Conservation (phyloP, 1,140 invertebrate genomes). For the Ceratosolen fusciceps region DNA sequence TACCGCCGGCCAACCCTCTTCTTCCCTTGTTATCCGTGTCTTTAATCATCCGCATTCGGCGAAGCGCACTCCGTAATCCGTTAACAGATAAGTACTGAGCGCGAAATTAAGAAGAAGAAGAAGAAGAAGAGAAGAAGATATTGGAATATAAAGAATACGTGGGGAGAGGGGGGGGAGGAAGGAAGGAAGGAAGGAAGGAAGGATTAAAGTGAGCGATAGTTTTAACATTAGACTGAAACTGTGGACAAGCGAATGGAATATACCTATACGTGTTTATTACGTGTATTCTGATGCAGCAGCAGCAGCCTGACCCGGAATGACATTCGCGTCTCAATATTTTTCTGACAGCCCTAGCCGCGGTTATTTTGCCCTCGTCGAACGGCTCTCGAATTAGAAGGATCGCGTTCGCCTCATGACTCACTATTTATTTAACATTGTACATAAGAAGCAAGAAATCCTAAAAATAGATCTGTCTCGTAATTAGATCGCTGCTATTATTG, state of each 20-base stretch:
- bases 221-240: constrained; percentile 7
- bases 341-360: not conserved
- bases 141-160: not conserved
- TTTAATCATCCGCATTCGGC: too few relatives aligned
- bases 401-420: constrained; percentile 10
- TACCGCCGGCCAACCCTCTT: too few relatives aligned
- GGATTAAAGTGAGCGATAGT: too few relatives aligned
- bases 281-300: not conserved
- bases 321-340: constrained; percentile 3
- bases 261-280: constrained; percentile 15
- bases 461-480: constrained; percentile 13
- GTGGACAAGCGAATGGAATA: constrained; percentile 13
- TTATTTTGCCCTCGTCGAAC: not conserved
- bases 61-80: too few relatives aligned
- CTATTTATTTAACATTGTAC: constrained; percentile 9
- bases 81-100: too few relatives aligned
- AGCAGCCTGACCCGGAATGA: not conserved
- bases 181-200: not conserved
- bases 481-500: not conserved
- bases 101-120: not conserved
- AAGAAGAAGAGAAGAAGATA: not conserved
- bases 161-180: not conserved
- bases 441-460: constrained; percentile 17
- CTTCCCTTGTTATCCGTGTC: too few relatives aligned
- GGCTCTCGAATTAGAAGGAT: not conserved